Percentiles rank a stretch among this genome's conserved stretches.
Conservation (phyloP, 2,113 vertebrate genomes). For the Cinclus cinclus region DNA sequence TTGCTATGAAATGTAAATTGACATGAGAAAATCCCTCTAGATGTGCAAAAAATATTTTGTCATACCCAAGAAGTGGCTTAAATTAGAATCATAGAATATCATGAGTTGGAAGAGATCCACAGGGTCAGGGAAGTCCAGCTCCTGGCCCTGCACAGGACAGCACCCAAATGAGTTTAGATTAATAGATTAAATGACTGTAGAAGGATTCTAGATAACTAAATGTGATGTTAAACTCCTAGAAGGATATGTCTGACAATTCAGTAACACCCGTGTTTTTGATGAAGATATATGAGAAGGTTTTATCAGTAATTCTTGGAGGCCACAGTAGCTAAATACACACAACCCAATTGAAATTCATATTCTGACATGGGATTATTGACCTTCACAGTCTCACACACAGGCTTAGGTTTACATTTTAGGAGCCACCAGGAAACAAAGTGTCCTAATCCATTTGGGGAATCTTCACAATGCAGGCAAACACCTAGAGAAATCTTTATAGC, state of each 20-base stretch:
- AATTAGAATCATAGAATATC: neutral
- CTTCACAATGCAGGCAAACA: neutral
- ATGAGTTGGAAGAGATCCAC: neutral
- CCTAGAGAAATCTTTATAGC: neutral
- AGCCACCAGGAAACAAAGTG: neutral
- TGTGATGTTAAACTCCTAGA: neutral
- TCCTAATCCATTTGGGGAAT: neutral
- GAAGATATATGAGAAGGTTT: neutral
- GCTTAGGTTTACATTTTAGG: neutral
- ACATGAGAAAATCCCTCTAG: neutral
- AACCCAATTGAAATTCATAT: rapidly evolving
- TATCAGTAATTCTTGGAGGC: neutral
- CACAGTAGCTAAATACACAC: neutral
- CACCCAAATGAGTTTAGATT: neutral
- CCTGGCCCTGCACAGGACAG: neutral
- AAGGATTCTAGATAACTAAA: neutral
- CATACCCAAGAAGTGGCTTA: neutral
- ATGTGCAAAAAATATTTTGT: neutral
- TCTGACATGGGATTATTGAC: neutral
- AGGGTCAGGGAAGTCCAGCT: neutral
- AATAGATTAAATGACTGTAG: neutral
- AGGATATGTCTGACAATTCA: neutral
- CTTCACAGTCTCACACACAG: neutral
- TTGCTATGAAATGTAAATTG: neutral
- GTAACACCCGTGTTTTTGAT: neutral